phyloP scores from a whole-genome alignment of 2,797 vertebrate species.

The Brachyalestes nurse region DNA sequence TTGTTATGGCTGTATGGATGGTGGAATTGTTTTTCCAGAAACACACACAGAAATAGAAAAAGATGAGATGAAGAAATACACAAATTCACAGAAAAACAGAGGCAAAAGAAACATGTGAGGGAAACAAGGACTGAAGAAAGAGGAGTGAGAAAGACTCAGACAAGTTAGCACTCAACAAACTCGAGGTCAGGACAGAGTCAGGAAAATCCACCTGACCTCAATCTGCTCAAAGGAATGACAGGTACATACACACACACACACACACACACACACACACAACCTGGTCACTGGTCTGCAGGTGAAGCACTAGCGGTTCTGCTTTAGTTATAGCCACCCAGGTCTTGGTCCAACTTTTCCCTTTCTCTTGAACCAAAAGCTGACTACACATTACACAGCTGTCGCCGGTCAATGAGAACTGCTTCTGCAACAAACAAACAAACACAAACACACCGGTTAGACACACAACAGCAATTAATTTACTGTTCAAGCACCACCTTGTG shows the following conservation, averaged over 20 bases:
- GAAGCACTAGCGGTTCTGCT: constrained; percentile 83
- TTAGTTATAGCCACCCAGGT: constrained; percentile 84
- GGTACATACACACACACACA: constrained; percentile 10
- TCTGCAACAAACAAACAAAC: constrained; percentile 70
- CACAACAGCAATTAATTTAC: neutral
- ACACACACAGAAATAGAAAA: neutral
- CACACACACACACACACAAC: constrained; percentile 54
- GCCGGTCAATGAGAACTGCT: constrained; percentile 72
- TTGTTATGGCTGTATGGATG: constrained; percentile 64
- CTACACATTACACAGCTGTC: constrained; percentile 84
- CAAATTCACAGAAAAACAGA: neutral
- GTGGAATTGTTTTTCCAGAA: neutral
- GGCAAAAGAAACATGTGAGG: neutral
- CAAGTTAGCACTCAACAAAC: constrained; percentile 5
- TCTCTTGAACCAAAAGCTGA: constrained; percentile 85
- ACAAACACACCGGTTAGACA: neutral
- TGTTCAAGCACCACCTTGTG: neutral
- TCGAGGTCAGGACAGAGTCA: constrained; percentile 58
- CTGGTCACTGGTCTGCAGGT: constrained; percentile 83
- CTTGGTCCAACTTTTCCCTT: constrained; percentile 86
- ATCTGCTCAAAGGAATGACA: constrained; percentile 53
- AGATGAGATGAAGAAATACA: neutral
- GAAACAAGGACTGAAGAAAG: neutral
- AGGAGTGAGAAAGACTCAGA: neutral
- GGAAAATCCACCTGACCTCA: constrained; percentile 69